Evolutionary conservation across 2,888 invertebrate genomes (phyloP).

Genomic region (Lacanobia oleracea): DNA sequence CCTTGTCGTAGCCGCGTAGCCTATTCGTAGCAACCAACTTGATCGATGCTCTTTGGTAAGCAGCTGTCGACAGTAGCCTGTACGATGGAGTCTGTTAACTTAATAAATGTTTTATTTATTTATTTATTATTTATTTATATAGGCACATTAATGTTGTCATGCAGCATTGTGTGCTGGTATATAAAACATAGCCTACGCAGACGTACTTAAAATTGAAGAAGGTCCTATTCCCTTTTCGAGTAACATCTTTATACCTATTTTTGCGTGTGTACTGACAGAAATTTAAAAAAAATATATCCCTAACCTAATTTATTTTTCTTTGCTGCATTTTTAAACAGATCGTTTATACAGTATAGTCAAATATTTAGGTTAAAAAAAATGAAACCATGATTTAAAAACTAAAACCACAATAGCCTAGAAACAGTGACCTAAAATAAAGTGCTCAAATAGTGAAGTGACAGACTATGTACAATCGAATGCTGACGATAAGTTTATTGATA

Average conservation of each 20-base stretch:
- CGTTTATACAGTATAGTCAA: slow-evolving; percentile 16
- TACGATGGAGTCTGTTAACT: slow-evolving; percentile 65
- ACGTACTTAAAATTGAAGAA: slow-evolving; percentile 4
- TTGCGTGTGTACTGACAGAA: background rate
- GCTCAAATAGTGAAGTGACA: slow-evolving; percentile 79
- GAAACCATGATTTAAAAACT: slow-evolving; percentile 33
- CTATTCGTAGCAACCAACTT: slow-evolving; percentile 61
- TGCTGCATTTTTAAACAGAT: slow-evolving; percentile 32
- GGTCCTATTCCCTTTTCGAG: background rate
- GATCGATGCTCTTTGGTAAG: slow-evolving; percentile 75
- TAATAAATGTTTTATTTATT: slow-evolving; percentile 54
- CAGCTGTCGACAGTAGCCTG: slow-evolving; percentile 74
- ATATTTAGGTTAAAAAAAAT: slow-evolving; percentile 13
- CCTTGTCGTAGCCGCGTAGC: slow-evolving; percentile 39
- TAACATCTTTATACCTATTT: background rate
- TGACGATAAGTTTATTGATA: slow-evolving; percentile 66
- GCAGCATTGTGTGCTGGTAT: slow-evolving; percentile 13
- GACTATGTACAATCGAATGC: slow-evolving; percentile 74
- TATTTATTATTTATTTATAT: too few relatives aligned
- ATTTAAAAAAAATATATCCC: background rate
- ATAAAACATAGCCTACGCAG: background rate
- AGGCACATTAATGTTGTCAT: slow-evolving; percentile 10
- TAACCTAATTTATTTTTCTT: slow-evolving; percentile 28
- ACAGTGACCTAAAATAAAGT: slow-evolving; percentile 66
- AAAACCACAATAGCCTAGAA: slow-evolving; percentile 41